Base-by-base conservation (phyloP, 35 echinoderm and acorn worm genomes). In the Patiria miniata region DNA sequence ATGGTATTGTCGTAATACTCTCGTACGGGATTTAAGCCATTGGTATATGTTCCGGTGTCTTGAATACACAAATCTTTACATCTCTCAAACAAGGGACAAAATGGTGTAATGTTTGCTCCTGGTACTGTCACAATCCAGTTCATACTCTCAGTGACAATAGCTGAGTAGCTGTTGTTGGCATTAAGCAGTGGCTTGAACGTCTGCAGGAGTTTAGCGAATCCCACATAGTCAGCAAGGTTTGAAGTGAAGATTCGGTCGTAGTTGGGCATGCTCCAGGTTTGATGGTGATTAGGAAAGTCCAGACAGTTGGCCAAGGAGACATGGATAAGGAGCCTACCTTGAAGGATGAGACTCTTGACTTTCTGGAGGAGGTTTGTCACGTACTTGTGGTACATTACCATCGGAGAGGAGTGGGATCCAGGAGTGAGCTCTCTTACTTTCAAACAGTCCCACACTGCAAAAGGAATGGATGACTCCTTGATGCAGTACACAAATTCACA, bases 181-280 rank as follows among this genome's bases (percentile, higher is more conserved):
- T 78, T 94, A 0, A 94, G 52, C 18, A 86, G 61, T 39, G 83
- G 83, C 39, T 82, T 77, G 53, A 94, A 59, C 15, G 59, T 39
- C 68, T 82, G 37, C 23, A 89, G 37, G 9, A 94, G 50, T 30
- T 12, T 81, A 2, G 55, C 17, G 16, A 40, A 81, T 4, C 78
- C 83, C 16, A 81, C 51, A 37, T 77, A 85, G 60, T 94, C 92
- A 26, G 57, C 76, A 39, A 94, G 52, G 40, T 90, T 90, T 14
- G 92, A 90, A 26, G 88, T 77, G 33, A 77, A 90, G 73, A 94
- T 94, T 21, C 92, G 77, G 83, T 94, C 92, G 37, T 81, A 94
- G 5, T 56, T 30, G 39, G 34, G 37, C 26, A 29, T 53, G 10
- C 17, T 57, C 2, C 4, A 51, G 50, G 37, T 26, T 42, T 59